Base-by-base conservation (phyloP, 35 echinoderm and acorn worm species). In the Ophioderma brevispina region DNA sequence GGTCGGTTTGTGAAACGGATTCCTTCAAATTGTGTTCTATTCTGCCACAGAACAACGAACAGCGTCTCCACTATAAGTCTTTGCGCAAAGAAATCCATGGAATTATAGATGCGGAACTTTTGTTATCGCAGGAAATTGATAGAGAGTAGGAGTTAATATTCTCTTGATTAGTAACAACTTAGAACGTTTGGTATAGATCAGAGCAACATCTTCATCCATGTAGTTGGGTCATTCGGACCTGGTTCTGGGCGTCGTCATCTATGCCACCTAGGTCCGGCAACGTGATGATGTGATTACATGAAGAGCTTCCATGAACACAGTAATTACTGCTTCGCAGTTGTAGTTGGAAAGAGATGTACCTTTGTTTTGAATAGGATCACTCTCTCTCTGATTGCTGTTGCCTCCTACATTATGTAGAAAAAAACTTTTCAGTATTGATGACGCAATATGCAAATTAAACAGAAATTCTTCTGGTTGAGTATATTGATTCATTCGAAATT, bases 251-350 rank as follows among this genome's bases (percentile, higher is more conserved):
- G 35, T 40, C 31, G n/a, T n/a, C n/a, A 23, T n/a, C 1, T 40
- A 36, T 18, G 37, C 55, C 80, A 91, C 39, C 33, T 77, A 11
- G 89, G 89, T 75, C 89, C 89, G 21, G 64, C 89, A 39, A 81
- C 76, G 35, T 91, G 89, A 91, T 91, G 38, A 91, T 50, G 15
- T 84, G 63, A 39, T 84, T 75, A 49, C 89, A 91, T 75, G 89
- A 6, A 91, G 89, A 17, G 41, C 84, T 33, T 81, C 89, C n/a
- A n/a, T 46, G 80, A 21, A 36, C 55, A n/a, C 80, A 43, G 89
- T 91, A 33, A 46, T 37, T 41, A 91, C 81, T 35, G 70, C 80
- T 75, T 91, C 56, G 23, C n/a, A n/a, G n/a, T n/a, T n/a, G 55
- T 56, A n/a, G 63, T n/a, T 36, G 21, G 1, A 35, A n/a, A 91